Conservation (phyloP, 2,113 vertebrate genomes). For the Entomyzon cyanotis region DNA sequence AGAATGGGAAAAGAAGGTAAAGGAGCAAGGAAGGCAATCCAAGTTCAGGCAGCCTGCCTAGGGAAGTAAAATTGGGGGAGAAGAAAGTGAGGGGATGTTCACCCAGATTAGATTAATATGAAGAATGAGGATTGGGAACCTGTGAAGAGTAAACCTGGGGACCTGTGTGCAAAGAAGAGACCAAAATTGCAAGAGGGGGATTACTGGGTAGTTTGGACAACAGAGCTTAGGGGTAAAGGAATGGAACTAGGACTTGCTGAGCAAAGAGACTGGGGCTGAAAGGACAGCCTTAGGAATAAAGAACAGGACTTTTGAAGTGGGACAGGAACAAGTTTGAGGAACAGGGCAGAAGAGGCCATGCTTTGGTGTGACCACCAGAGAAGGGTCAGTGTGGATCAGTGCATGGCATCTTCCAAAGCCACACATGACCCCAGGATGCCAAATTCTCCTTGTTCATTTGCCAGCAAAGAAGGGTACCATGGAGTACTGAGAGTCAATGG, state of each 20-base stretch:
- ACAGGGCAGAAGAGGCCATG: neutral
- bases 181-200: neutral
- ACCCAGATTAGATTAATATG: neutral
- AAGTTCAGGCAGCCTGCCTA: neutral
- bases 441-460: neutral
- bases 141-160: neutral
- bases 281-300: neutral
- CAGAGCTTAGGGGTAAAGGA: neutral
- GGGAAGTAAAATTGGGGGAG: neutral
- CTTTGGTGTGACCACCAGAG: neutral
- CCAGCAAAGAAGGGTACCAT: neutral
- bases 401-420: neutral
- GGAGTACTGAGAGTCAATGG: neutral
- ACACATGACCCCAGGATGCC: neutral
- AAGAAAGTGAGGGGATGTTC: neutral
- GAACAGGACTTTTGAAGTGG: neutral
- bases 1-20: neutral
- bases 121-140: neutral
- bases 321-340: neutral
- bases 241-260: neutral
- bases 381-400: neutral
- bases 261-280: neutral
- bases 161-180: neutral
- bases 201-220: neutral
- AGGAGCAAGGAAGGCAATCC: neutral